phyloP scores from a whole-genome alignment of 1,140 invertebrate species.

The Leptopilina clavipes region DNA sequence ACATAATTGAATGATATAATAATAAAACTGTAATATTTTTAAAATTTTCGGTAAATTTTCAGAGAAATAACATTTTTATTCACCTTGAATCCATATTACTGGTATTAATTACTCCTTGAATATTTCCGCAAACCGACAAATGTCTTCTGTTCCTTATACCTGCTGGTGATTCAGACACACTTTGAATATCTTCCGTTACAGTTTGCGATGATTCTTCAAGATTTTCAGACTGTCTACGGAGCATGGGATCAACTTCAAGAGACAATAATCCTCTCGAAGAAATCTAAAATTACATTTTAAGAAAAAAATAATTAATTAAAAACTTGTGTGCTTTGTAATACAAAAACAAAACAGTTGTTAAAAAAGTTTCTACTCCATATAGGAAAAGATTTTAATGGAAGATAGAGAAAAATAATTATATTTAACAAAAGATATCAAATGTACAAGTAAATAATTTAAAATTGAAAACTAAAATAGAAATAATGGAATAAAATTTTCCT shows the following conservation, averaged over 20 bases:
- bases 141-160: constrained; percentile 68
- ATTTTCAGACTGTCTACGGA: constrained; percentile 76
- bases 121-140: constrained; percentile 71
- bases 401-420: background rate
- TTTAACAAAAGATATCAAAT: too few species aligned
- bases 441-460: too few species aligned
- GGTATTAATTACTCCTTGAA: constrained; percentile 62
- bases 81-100: constrained; percentile 73
- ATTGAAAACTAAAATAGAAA: too few species aligned
- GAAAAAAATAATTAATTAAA: background rate
- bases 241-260: constrained; percentile 76
- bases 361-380: too few species aligned
- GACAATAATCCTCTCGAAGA: constrained; percentile 78
- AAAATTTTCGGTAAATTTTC: too few species aligned
- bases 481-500: too few species aligned
- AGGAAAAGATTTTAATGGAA: too few species aligned
- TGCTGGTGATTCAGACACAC: constrained; percentile 62
- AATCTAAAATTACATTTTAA: constrained; percentile 46
- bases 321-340: background rate
- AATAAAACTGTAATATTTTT: too few species aligned
- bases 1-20: too few species aligned
- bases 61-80: background rate
- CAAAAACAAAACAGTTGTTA: background rate
- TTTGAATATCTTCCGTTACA: constrained; percentile 52
- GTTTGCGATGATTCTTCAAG: constrained; percentile 76